Base-by-base conservation (phyloP, 2,888 invertebrate genomes). In the Cephus spinipes region DNA sequence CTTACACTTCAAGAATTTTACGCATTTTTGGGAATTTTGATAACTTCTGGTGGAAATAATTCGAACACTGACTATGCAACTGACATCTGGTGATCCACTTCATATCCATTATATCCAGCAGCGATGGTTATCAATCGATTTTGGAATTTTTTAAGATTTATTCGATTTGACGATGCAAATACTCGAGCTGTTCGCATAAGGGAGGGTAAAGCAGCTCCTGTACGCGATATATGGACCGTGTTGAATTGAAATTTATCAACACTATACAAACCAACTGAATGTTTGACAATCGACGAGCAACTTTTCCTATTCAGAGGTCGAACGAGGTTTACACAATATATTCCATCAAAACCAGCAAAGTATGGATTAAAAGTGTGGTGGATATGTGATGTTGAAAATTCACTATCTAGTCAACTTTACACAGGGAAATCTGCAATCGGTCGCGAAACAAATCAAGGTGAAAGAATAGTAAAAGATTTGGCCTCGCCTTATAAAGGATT, bases 201-300 rank as follows among this genome's bases (percentile, higher is more conserved):
- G 79, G 74, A 77, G 32, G 87, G 87, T 79, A 88, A 87, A 81
- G 84, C 85, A 40, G 86, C 87, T 73, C 74, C 81, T 36, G 80
- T 83, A 32, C 79, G 77, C 68, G 83, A 84, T 76, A n/a, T 81
- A n/a, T 89, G 87, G 86, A 82, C 79, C 79, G 86, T 87, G 85
- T 69, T 88, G 32, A 88, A 86, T 81, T 77, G 79, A 69, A 87
- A 87, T 83, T 80, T 86, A 73, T 69, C 76, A 31, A 80, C 80
- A 76, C 73, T 80, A 71, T 88, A 87, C 79, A 82, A 82, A 73
- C 83, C 85, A 74, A 80, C 81, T 33, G 86, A 77, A 76, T 80
- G 82, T 81, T 73, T 87, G 33, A 87, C 87, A 34, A 81, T 87
- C 40, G 87, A 87, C 74, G 86, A 87, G 75, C 85, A 87, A 78